Base-by-base conservation (phyloP, 2,113 vertebrate genomes). In the Halcyon malimbica region DNA sequence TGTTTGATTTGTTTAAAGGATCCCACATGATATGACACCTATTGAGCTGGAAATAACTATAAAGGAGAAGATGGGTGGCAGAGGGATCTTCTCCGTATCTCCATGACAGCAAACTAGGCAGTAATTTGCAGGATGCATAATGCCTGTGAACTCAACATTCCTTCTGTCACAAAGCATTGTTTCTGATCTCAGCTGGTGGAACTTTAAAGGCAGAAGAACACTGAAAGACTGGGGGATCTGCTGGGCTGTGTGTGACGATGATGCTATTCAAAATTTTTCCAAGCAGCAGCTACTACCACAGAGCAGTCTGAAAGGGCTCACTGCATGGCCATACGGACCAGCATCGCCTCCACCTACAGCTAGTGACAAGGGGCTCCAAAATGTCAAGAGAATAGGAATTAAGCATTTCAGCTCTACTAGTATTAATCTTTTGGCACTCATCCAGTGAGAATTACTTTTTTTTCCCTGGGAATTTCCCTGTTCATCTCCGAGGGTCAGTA, bases 331-430 rank as follows among this genome's bases (percentile, higher is more conserved):
- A 26, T 7, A 28, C 10, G 23, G 25, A 42, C 28, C 68, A 78
- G 64, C 60, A 74, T 26, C 11, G 1, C 33, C 35, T 79, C 35
- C 60, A 20, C 6, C 21, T 57, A 46, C 69, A 48, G 51, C 54
- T 74, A 35, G n/a, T 26, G 48, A 67, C 21, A 37, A 62, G 2
- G 46, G 23, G 63, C 65, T 60, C 51, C 35, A 35, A 35, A 78
- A 17, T 1, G 2, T 57, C 73, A 15, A 50, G 26, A 68, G 3
- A 57, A 33, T 0, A 28, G 15, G 26, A 82, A 29, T 8, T 1
- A 13, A 60, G 3, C 35, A 17, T 57, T 89, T 12, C 80, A 69
- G 50, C 50, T 64, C 10, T 50, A 33, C 1, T 3, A 5, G 51
- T 63, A 46, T 29, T 54, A 60, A 60, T 9, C 17, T 65, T 75